A percentile compares a stretch with the other conserved stretches of the same genome.
Evolutionary conservation across 2,888 invertebrate species (phyloP).

Genomic region (Chrysomela aeneicollis): DNA sequence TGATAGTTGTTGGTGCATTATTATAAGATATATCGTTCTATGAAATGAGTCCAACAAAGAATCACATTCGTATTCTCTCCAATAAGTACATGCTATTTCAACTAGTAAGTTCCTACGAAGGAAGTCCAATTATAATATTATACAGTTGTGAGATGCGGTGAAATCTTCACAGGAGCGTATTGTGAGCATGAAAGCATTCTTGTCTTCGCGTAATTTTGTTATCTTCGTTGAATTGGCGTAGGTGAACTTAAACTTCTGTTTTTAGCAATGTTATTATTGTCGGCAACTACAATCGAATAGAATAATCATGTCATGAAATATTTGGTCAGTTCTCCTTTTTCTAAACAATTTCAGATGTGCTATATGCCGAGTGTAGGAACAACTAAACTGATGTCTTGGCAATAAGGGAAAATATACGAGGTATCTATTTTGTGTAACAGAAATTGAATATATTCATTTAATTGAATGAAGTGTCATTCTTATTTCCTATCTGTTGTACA

Average conservation of each 20-base stretch:
- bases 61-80: neutral
- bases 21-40: neutral
- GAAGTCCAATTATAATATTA: conserved; percentile 22
- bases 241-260: neutral
- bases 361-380: too few species aligned
- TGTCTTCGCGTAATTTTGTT: conserved; percentile 9
- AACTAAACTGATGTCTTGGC: too few species aligned
- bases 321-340: too few species aligned
- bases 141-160: neutral
- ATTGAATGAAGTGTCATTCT: too few species aligned
- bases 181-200: neutral
- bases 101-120: conserved; percentile 11
- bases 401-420: too few species aligned
- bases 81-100: conserved; percentile 4
- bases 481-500: neutral
- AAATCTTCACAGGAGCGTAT: conserved; percentile 17
- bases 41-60: neutral
- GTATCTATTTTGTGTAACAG: too few species aligned
- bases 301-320: too few species aligned
- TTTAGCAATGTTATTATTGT: too few species aligned
- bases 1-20: too few species aligned
- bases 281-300: too few species aligned
- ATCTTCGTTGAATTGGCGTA: neutral
- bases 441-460: too few species aligned
- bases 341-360: too few species aligned